These are phyloP conservation scores for Bradypus variegatus DNA, from an alignment of 2,797 vertebrate genomes.

Conservation along the genomic window DNA sequence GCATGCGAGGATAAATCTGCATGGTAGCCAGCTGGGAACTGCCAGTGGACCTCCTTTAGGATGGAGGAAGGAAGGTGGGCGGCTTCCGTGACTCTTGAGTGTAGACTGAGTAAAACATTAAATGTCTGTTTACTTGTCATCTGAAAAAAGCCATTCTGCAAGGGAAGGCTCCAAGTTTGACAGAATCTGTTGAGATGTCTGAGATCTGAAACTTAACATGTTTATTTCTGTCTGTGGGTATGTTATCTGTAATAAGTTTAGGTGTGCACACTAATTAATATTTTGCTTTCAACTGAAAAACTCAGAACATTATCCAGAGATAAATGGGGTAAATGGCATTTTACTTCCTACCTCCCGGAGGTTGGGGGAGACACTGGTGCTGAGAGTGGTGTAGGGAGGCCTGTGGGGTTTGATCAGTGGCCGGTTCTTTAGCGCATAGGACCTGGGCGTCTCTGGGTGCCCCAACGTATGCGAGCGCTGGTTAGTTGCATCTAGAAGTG, in stretches of 20 bases:
- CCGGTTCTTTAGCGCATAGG: not conserved
- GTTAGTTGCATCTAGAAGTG: not conserved
- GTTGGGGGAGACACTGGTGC: not conserved
- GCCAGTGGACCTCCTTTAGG: not conserved
- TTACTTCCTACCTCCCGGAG: not conserved
- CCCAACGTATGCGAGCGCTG: rapidly evolving
- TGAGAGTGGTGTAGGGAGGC: not conserved
- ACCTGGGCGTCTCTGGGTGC: not conserved
- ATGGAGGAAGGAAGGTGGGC: not conserved
- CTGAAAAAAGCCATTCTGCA: not conserved
- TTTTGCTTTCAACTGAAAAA: conserved; percentile 10
- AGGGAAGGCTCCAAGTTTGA: not conserved
- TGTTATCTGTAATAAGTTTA: not conserved
- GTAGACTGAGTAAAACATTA: not conserved
- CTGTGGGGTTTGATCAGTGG: not conserved
- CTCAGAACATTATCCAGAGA: not conserved
- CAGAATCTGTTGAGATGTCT: not conserved
- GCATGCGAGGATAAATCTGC: not conserved
- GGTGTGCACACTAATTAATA: not conserved
- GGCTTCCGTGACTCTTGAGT: no score
- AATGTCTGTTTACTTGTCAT: not conserved
- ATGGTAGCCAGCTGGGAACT: not conserved
- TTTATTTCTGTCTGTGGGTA: not conserved
- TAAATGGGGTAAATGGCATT: not conserved
- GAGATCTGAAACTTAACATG: not conserved